Conservation (phyloP, 2,888 invertebrate genomes). For the Hypsopygia costalis region DNA sequence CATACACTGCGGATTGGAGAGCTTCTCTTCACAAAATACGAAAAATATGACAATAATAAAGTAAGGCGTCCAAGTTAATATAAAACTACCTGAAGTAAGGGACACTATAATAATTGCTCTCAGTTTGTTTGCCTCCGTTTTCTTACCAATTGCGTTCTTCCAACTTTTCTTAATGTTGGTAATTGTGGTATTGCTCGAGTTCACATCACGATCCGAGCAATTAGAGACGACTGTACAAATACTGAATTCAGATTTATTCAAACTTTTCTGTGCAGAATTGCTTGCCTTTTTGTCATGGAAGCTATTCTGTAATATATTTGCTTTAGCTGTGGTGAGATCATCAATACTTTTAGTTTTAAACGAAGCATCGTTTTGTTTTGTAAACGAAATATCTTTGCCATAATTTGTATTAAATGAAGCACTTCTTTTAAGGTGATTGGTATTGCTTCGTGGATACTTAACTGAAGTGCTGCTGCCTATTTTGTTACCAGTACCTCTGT, state of each 20-base stretch:
- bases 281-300: slow-evolving; percentile 20
- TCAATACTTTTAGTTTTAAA: slow-evolving; percentile 50
- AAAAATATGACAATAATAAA: slow-evolving; percentile 79
- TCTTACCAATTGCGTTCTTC: slow-evolving; percentile 24
- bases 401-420: slow-evolving; percentile 42
- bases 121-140: slow-evolving; percentile 73
- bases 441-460: slow-evolving; percentile 23
- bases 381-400: slow-evolving; percentile 16
- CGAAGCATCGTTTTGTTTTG: slow-evolving; percentile 15
- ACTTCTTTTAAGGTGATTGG: slow-evolving; percentile 42
- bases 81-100: slow-evolving; percentile 81
- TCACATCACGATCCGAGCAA: slow-evolving; percentile 26
- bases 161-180: slow-evolving; percentile 10
- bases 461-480: slow-evolving; percentile 26
- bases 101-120: slow-evolving; percentile 82
- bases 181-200: slow-evolving; percentile 16
- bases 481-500: slow-evolving; percentile 39
- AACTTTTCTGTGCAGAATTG: slow-evolving; percentile 19
- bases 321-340: slow-evolving; percentile 33
- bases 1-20: slow-evolving; percentile 66
- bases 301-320: slow-evolving; percentile 17
- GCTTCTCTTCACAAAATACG: slow-evolving; percentile 72
- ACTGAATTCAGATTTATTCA: slow-evolving; percentile 46
- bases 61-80: slow-evolving; percentile 83
- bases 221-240: slow-evolving; percentile 45